Conservation (phyloP, 2,113 vertebrate species). For the Puffinus mauretanicus region DNA sequence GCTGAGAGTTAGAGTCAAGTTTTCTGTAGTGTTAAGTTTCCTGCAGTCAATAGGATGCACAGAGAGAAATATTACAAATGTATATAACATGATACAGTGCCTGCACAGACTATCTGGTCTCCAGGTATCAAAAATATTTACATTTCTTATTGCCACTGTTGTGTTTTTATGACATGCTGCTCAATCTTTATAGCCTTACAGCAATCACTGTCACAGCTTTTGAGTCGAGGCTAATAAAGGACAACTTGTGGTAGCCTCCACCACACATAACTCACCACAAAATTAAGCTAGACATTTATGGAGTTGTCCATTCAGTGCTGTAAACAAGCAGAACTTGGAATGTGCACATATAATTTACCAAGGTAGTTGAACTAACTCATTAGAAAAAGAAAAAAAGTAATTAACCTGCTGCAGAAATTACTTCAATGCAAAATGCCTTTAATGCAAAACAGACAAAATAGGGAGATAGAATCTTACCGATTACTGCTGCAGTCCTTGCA, state of each 20-base stretch:
- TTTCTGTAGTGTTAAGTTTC: neutral
- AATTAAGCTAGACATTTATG: neutral
- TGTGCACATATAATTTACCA: neutral
- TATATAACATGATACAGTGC: neutral
- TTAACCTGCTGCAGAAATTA: neutral
- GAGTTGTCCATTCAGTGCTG: neutral
- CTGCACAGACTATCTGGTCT: neutral
- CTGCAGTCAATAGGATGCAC: neutral
- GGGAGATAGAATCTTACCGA: neutral
- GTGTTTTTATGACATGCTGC: neutral
- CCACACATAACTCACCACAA: neutral
- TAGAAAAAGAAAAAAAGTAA: neutral
- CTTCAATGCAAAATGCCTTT: neutral
- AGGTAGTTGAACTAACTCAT: neutral
- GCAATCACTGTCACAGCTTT: neutral
- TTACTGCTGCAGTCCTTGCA: neutral
- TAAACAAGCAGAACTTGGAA: neutral
- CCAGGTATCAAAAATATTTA: neutral
- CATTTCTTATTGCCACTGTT: neutral
- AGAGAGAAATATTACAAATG: neutral
- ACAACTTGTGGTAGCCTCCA: neutral
- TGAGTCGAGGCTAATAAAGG: neutral
- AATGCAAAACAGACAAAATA: neutral
- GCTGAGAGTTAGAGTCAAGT: neutral
- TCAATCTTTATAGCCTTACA: neutral